Percentiles rank a stretch among this genome's conserved stretches.
Evolutionary conservation across 53 echinoderm and acorn worm species (phyloP).

Genomic region (Henricia sp.): DNA sequence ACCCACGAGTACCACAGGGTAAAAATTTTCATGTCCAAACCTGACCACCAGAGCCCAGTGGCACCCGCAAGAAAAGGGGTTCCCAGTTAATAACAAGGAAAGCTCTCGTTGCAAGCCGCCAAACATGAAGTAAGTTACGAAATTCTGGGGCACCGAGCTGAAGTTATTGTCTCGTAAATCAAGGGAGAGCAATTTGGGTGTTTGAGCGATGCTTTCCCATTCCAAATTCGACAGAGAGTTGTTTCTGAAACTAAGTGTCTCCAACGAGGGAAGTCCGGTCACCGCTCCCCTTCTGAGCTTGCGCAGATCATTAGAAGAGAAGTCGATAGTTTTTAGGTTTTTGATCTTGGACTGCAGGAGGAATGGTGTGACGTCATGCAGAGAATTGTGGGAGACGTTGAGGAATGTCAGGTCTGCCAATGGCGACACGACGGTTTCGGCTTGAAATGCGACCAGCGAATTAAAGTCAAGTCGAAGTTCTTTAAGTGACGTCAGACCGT

Average conservation of each 20-base stretch:
- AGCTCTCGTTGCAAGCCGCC: constrained; percentile 35
- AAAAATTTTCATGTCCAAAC: constrained; percentile 12
- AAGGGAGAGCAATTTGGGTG: constrained; percentile 10
- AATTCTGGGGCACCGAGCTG: constrained; percentile 17
- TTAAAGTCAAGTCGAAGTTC: constrained; percentile 31
- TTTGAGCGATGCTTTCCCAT: constrained; percentile 12
- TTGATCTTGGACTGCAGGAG: constrained; percentile 25
- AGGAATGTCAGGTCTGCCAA: not conserved
- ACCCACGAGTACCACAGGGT: constrained; percentile 32
- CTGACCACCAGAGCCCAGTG: not conserved
- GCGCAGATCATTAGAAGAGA: constrained; percentile 45
- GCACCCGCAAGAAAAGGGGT: constrained; percentile 65
- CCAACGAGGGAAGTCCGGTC: constrained; percentile 8
- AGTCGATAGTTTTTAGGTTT: constrained; percentile 4
- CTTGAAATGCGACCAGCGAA: not conserved
- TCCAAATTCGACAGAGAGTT: constrained; percentile 60
- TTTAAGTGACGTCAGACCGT: constrained; percentile 36
- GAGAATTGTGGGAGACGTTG: constrained; percentile 31
- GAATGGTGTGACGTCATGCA: constrained; percentile 28
- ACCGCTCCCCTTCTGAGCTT: constrained; percentile 28
- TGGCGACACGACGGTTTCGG: not conserved
- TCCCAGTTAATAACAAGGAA: constrained; percentile 23
- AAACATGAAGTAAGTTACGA: constrained; percentile 11
- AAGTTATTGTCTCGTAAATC: constrained; percentile 63
- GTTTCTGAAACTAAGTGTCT: constrained; percentile 38